Percentiles rank a stretch among this genome's conserved stretches.
Conservation (phyloP, 2,113 vertebrate genomes). For the Tupaia tana region DNA sequence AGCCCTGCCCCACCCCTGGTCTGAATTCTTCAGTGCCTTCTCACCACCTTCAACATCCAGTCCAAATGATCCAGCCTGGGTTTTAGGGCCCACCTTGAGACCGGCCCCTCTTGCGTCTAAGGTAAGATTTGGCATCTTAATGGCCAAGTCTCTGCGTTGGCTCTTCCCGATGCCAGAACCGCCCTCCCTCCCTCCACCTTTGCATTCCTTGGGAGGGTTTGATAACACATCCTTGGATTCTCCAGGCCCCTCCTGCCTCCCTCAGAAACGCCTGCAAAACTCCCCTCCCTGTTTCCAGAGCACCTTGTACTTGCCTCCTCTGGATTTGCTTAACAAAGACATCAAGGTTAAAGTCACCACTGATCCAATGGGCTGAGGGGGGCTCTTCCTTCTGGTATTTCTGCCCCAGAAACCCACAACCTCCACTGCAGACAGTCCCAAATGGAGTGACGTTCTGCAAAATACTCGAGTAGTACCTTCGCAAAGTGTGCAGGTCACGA, state of each 20-base stretch:
- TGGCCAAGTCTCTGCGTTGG: not conserved
- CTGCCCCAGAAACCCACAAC: not conserved
- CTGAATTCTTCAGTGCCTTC: constrained; percentile 47
- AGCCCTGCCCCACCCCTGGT: not conserved
- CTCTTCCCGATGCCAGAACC: not conserved
- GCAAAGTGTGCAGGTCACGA: not conserved
- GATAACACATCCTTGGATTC: not conserved
- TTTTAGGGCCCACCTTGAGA: not conserved
- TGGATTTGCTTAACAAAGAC: not conserved
- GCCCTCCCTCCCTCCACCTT: not conserved
- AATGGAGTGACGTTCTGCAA: not conserved
- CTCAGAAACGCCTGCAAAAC: not conserved
- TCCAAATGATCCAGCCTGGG: not conserved
- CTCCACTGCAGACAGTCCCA: no score
- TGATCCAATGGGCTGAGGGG: not conserved
- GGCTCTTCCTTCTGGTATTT: not conserved
- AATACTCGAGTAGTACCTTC: not conserved
- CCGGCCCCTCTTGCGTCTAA: not conserved
- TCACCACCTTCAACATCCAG: not conserved
- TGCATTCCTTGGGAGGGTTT: not conserved
- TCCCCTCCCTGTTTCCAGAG: not conserved
- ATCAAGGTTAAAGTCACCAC: not conserved
- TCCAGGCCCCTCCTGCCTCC: not conserved
- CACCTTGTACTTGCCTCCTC: not conserved
- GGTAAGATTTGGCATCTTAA: not conserved